Percentiles rank a stretch among this genome's conserved stretches.
Evolutionary conservation across 2,888 invertebrate genomes (phyloP).

Genomic region (Zygothrica quintamaculata): DNA sequence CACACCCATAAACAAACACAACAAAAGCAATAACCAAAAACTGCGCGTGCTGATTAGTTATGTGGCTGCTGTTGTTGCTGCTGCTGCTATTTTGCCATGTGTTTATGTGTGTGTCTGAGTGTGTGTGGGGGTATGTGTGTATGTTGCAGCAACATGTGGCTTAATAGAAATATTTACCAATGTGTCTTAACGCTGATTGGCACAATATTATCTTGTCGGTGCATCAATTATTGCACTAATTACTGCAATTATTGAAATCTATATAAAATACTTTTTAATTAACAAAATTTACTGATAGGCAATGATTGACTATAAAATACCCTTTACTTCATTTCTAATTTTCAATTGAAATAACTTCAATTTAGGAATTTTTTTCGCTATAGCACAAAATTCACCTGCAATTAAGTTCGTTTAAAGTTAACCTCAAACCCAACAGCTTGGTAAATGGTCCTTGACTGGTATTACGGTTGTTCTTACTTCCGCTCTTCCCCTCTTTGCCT

Average conservation of each 20-base stretch:
- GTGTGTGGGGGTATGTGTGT: not conserved
- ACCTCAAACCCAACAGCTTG: constrained; percentile 32
- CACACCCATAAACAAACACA: constrained; percentile 7
- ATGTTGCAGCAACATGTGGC: constrained; percentile 45
- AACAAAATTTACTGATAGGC: not conserved
- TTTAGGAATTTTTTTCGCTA: not conserved
- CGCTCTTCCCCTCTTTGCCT: not conserved
- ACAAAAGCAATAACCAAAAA: constrained; percentile 40
- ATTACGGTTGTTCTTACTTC: constrained; percentile 21
- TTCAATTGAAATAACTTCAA: not conserved
- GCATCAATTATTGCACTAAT: not conserved
- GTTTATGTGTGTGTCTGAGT: not conserved
- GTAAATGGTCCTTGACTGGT: constrained; percentile 57
- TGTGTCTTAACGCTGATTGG: not conserved
- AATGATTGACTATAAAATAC: constrained; percentile 5
- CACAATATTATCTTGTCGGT: constrained; percentile 1
- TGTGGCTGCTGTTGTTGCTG: constrained; percentile 15
- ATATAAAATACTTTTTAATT: constrained; percentile 1
- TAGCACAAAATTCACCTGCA: not conserved
- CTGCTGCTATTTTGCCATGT: constrained; percentile 1
- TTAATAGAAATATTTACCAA: constrained; percentile 2
- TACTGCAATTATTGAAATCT: constrained; percentile 3
- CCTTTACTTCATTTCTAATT: not conserved
- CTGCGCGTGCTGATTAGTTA: constrained; percentile 53
- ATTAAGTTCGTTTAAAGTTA: constrained; percentile 29